phyloP scores from a whole-genome alignment of 2,888 invertebrate genomes.

The Pseudococcus longispinus region DNA sequence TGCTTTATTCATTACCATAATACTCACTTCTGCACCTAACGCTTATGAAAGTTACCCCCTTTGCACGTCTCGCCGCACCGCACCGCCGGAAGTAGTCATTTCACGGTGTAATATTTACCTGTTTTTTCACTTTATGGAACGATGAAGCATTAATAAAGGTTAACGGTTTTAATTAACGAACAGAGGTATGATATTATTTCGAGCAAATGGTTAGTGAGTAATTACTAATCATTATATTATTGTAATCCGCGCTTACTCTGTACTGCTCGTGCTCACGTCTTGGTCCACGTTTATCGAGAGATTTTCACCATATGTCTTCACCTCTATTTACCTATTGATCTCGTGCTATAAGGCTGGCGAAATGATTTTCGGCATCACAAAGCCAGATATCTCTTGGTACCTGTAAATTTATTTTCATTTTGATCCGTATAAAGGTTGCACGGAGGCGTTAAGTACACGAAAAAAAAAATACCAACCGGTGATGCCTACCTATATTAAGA shows the following conservation, averaged over 20 bases:
- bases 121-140: constrained; percentile 31
- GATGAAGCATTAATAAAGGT: constrained; percentile 37
- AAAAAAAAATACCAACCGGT: not conserved
- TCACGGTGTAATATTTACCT: not conserved
- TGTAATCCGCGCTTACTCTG: not conserved
- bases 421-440: not conserved
- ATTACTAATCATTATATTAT: not conserved
- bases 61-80: not conserved
- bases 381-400: no score
- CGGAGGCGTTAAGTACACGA: constrained; percentile 2
- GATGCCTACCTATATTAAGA: not conserved
- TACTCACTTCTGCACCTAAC: not conserved
- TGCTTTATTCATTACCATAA: not conserved
- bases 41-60: not conserved
- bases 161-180: constrained; percentile 38
- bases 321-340: not conserved
- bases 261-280: not conserved
- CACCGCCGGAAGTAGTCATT: constrained; percentile 18
- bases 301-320: not conserved
- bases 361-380: not conserved
- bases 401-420: not conserved
- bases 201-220: constrained; percentile 14
- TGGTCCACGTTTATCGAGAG: not conserved
- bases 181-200: constrained; percentile 26
- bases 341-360: not conserved